Evolutionary conservation across 2,113 vertebrate species (phyloP).

Genomic region (Hippocampus abdominalis): DNA sequence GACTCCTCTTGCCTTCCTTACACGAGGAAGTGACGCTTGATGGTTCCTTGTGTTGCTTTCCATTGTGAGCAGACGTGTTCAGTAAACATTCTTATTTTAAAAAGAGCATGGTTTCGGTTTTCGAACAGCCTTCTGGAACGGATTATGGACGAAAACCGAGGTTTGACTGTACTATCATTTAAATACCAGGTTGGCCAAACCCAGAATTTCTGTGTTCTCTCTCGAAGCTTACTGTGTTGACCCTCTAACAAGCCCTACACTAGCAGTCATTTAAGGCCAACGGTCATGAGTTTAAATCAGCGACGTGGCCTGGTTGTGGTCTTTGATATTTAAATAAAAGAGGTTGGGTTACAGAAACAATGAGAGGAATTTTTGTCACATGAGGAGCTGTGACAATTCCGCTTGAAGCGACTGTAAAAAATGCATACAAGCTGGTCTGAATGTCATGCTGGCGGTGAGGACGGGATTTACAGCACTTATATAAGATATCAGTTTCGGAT

Average conservation of each 20-base stretch:
- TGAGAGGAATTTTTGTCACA: slow-evolving; percentile 22
- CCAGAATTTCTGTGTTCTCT: too few relatives aligned
- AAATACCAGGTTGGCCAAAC: too few relatives aligned
- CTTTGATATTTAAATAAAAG: slow-evolving; percentile 64
- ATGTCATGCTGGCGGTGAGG: slow-evolving; percentile 39
- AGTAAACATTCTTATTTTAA: too few relatives aligned
- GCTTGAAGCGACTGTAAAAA: slow-evolving; percentile 30
- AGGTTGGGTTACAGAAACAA: slow-evolving; percentile 22
- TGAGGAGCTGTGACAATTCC: slow-evolving; percentile 43
- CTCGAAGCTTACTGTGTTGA: not conserved
- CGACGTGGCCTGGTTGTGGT: slow-evolving; percentile 19
- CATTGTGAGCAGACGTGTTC: too few relatives aligned
- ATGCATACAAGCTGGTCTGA: slow-evolving; percentile 39
- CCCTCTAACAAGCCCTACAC: not conserved
- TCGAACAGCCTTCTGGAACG: too few relatives aligned
- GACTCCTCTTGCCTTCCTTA: too few relatives aligned
- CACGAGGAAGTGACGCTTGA: too few relatives aligned
- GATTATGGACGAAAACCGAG: too few relatives aligned
- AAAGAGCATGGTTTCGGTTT: too few relatives aligned
- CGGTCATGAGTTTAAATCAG: slow-evolving; percentile 20
- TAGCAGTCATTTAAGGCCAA: slow-evolving; percentile 6
- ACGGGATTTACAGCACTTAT: not conserved
- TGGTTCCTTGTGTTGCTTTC: too few relatives aligned
- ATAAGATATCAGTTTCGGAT: not conserved
- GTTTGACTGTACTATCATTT: too few relatives aligned